Evolutionary conservation across 2,888 invertebrate genomes (phyloP), one percentile per base, ranked within the genome.

Genomic region (Cremastinae sp.): DNA sequence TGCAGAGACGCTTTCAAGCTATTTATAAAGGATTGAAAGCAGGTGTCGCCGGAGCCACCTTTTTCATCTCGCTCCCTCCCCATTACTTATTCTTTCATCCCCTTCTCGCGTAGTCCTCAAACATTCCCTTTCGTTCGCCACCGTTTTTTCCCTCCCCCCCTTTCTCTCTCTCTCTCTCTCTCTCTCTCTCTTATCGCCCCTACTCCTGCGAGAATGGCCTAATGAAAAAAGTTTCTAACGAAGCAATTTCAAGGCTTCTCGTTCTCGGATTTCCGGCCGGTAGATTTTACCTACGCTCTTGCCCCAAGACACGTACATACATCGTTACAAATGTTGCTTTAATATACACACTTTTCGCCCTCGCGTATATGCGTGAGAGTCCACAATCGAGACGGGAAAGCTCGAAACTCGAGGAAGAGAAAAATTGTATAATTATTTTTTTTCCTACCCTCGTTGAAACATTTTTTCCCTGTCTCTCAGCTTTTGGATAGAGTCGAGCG

Each of bases 201-300:
- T 38, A 56, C 49, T 77, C 61, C 70, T 54, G 56, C 73, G 77
- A 77, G 77, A 77, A 77, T 77, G 61, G 77, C 74, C 77, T 77
- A 77, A 77, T 77, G 77, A 77, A 77, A 77, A 77, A 77, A 77
- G 70, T 77, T 77, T 77, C 77, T 77, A 77, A 77, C 77, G 77
- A 77, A 77, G 77, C 77, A 77, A 74, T 77, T 77, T 77, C 74
- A 74, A 77, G 77, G 77, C 77, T 77, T 77, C 77, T 74, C 77
- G 70, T 77, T 74, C 77, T 74, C 77, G 77, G 77, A 77, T 77
- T 77, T 77, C 77, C 70, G 69, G 54, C 73, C 47, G 43, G 77
- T 74, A 61, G 65, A 77, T 77, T 77, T 74, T 66, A 74, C 76
- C 65, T 61, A 65, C 51, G n/a, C 64, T 54, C 53, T 61, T n/a